Evolutionary conservation across 2,113 vertebrate species (phyloP).

Genomic region (Parus major): DNA sequence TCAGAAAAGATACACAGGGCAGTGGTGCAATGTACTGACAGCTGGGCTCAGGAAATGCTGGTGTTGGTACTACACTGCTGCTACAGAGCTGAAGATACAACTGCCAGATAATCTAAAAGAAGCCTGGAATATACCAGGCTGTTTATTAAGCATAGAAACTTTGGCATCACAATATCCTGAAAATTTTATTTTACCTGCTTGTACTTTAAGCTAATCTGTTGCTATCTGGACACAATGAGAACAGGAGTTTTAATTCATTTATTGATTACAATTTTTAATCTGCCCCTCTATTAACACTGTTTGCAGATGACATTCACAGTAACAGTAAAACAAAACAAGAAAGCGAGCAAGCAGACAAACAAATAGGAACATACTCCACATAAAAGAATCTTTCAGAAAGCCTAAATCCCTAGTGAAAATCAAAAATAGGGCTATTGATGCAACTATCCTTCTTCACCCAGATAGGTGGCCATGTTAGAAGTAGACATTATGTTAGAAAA

Average conservation of each 20-base stretch:
- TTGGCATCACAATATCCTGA: background rate
- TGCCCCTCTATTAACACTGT: background rate
- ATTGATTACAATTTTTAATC: background rate
- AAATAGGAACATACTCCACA: background rate
- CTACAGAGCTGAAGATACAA: background rate
- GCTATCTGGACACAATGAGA: background rate
- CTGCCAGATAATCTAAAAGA: background rate
- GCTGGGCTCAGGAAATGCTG: background rate
- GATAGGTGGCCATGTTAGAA: background rate
- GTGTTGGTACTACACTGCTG: background rate
- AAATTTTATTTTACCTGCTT: background rate
- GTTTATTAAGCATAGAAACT: background rate
- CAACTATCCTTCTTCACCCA: background rate
- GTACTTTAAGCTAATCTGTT: background rate
- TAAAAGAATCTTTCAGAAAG: background rate
- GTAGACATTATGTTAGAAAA: background rate
- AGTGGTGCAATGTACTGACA: background rate
- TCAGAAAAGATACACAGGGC: background rate
- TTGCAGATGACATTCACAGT: background rate
- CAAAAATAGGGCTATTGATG: background rate
- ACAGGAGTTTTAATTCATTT: background rate
- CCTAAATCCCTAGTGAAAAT: background rate
- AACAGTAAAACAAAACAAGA: background rate
- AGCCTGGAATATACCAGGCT: background rate
- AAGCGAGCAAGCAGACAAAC: background rate